Conservation (phyloP, 2,888 invertebrate species). For the Brachypalpus laphriformis region DNA sequence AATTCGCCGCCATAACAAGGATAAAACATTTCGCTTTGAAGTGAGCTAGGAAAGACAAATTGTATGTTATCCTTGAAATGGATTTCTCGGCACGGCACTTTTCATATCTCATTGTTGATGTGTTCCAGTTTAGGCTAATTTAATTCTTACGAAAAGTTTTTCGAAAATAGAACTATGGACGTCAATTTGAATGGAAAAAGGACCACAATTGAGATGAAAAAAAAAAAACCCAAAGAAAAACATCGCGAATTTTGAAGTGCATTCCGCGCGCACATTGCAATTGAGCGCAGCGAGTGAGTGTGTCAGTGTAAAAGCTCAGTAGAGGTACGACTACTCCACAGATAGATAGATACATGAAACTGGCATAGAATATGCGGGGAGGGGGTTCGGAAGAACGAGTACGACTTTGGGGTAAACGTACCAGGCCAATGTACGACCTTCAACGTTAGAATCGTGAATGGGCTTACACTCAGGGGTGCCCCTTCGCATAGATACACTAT, state of each 20-base stretch:
- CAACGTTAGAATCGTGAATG: slow-evolving; percentile 75
- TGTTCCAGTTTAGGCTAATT: slow-evolving; percentile 53
- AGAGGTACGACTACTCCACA: background rate
- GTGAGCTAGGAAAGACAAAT: background rate
- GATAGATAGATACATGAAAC: slow-evolving; percentile 12
- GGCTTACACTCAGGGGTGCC: slow-evolving; percentile 63
- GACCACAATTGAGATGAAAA: slow-evolving; percentile 23
- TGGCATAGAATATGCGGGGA: background rate
- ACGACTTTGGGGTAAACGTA: slow-evolving; percentile 78
- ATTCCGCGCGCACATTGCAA: slow-evolving; percentile 10
- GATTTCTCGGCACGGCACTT: background rate
- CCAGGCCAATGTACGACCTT: slow-evolving; percentile 80
- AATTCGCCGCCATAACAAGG: slow-evolving; percentile 54
- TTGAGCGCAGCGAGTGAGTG: background rate
- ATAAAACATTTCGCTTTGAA: slow-evolving; percentile 43
- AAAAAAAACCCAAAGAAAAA: background rate
- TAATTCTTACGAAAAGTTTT: too few relatives aligned
- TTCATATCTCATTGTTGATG: slow-evolving; percentile 15
- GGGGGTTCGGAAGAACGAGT: background rate
- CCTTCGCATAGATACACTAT: slow-evolving; percentile 56
- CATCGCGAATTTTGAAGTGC: slow-evolving; percentile 36
- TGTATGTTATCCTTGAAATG: slow-evolving; percentile 43
- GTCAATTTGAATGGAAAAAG: slow-evolving; percentile 37
- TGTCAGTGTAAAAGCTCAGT: slow-evolving; percentile 34
- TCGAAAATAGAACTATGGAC: slow-evolving; percentile 17